Evolutionary conservation across 2,797 vertebrate genomes (phyloP).

Genomic region (Masticophis lateralis): DNA sequence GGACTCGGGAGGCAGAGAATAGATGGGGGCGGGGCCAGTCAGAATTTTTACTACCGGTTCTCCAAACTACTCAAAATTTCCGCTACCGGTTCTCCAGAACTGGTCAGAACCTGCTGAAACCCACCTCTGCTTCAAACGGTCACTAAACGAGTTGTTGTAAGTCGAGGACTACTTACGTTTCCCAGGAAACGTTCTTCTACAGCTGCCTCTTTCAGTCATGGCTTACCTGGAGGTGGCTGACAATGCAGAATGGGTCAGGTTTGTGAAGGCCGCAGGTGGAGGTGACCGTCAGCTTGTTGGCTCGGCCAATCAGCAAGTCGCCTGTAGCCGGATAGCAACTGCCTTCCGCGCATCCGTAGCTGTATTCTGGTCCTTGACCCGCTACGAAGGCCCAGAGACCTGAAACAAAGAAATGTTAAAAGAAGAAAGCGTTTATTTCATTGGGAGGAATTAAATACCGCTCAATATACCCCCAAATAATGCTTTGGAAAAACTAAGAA

Average conservation of each 20-base stretch:
- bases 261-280: constrained; percentile 86
- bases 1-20: too few species aligned
- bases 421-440: not conserved
- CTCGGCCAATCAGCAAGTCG: constrained; percentile 90
- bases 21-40: too few species aligned
- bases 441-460: too few species aligned
- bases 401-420: constrained; percentile 38
- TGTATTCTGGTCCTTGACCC: constrained; percentile 82
- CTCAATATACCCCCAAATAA: too few species aligned
- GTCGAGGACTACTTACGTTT: not conserved
- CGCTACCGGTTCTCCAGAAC: too few species aligned
- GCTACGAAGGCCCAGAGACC: constrained; percentile 66
- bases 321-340: constrained; percentile 97
- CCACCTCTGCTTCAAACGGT: too few species aligned
- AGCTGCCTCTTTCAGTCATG: not conserved
- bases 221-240: constrained; percentile 95
- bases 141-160: too few species aligned
- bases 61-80: too few species aligned
- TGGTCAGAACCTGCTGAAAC: too few species aligned
- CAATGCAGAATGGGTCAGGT: constrained; percentile 91
- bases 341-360: constrained; percentile 90
- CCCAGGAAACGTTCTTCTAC: not conserved
- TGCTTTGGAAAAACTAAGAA: not conserved
- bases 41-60: too few species aligned
- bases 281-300: constrained; percentile 81